Evolutionary conservation across 2,797 vertebrate species (phyloP), one percentile per base, ranked within the genome.

Genomic region (Amniataba percoides): DNA sequence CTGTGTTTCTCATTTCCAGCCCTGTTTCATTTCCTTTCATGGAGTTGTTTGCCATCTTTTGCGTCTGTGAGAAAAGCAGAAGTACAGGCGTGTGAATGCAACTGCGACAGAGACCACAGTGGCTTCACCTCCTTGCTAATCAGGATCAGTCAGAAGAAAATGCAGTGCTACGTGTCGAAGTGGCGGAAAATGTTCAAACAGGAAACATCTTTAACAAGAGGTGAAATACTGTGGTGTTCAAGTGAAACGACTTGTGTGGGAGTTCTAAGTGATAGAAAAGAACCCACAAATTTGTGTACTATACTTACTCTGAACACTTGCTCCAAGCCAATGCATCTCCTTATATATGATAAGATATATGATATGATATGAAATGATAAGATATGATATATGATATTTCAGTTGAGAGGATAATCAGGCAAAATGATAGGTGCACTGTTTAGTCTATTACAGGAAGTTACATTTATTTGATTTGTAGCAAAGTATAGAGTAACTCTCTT

Each of bases 171-270:
- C 39, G 14, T 11, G 19, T 11, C n/a, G 45, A 68, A 61, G 43
- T 0, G 10, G 21, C 27, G 23, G 0, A 40, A 27, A 67, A 14
- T 4, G 18, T 16, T 71, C 21, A 73, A 72, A 87, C 81, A 87
- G 88, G 89, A 92, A 92, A 48, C 60, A 63, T 8, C 49, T 45
- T 11, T 19, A 5, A 51, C 10, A 19, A 4, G 49, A 49, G 5
- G 3, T 27, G 4, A 42, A 16, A 23, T 1, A 8, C 2, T 11
- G 14, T 4, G 1, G 2, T 7, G 31, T 52, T 58, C 13, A 2
- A 23, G 43, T 21, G 23, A 48, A 19, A 60, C 23, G 2, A 14
- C 45, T 1, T 11, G 48, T 3, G 66, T 65, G 5, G 14, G 43
- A 12, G 55, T 52, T 56, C 21, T 12, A 62, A 55, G 51, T 21